Percentiles rank a stretch among this genome's conserved stretches.
Evolutionary conservation across 2,113 vertebrate genomes (phyloP).

Genomic region (Tetraodon nigroviridis): DNA sequence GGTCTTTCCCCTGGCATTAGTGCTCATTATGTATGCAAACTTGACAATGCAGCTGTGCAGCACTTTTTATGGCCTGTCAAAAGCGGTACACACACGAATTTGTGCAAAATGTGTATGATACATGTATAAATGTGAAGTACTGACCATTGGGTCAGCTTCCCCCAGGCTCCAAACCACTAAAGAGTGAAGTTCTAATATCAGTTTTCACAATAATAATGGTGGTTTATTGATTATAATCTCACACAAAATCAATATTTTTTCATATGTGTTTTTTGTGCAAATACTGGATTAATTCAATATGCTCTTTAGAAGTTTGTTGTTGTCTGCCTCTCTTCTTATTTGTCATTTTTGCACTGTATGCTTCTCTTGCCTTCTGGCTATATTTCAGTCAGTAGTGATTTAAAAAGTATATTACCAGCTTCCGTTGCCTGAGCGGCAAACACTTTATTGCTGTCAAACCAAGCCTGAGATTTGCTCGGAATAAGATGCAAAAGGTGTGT

Average conservation of each 20-base stretch:
- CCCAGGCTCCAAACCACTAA: no score
- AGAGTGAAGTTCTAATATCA: slow-evolving; percentile 8
- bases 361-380: slow-evolving; percentile 53
- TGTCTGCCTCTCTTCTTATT: slow-evolving; percentile 27
- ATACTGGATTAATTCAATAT: slow-evolving; percentile 11
- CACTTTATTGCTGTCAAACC: slow-evolving; percentile 69
- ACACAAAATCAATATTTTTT: slow-evolving; percentile 10
- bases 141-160: no score
- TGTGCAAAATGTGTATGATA: no score
- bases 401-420: slow-evolving; percentile 42
- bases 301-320: slow-evolving; percentile 17
- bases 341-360: slow-evolving; percentile 39
- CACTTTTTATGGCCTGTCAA: no score
- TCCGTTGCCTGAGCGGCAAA: slow-evolving; percentile 52
- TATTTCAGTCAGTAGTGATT: slow-evolving; percentile 54
- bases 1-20: no score
- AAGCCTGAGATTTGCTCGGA: slow-evolving; percentile 66
- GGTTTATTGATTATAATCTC: slow-evolving; percentile 5
- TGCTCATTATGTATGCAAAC: no score
- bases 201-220: slow-evolving; percentile 6
- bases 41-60: no score
- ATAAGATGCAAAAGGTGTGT: slow-evolving; percentile 27
- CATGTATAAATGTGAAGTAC: no score
- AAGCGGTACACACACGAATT: no score
- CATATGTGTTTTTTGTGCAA: slow-evolving; percentile 9